A percentile compares a stretch with the other conserved stretches of the same genome.
These are phyloP conservation scores for Drosophila koepferae DNA, from an alignment of 2,888 invertebrate genomes.

Conservation along the genomic window DNA sequence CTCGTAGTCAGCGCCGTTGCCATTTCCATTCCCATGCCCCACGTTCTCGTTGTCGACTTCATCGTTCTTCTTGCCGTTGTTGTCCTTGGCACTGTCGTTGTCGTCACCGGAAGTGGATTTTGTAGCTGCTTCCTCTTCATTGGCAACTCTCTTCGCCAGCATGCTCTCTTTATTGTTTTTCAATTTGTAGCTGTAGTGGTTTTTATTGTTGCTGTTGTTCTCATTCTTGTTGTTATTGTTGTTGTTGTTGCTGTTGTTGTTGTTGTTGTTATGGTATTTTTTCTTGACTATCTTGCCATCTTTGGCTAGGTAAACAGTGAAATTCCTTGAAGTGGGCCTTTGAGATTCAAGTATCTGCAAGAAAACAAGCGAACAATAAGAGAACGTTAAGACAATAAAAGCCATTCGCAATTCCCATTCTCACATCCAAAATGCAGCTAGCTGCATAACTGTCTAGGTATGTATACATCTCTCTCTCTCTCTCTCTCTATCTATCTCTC, in stretches of 20 bases:
- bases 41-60: constrained; percentile 4
- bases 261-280: constrained; percentile 42
- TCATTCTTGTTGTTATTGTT: constrained; percentile 25
- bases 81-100: constrained; percentile 13
- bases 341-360: constrained; percentile 82
- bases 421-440: constrained; percentile 20
- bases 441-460: constrained; percentile 17
- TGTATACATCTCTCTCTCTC: too few species aligned
- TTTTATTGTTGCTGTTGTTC: constrained; percentile 41
- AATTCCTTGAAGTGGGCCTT: constrained; percentile 77
- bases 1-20: background rate
- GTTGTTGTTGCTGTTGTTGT: constrained; percentile 27
- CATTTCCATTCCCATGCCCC: background rate
- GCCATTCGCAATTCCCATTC: constrained; percentile 16
- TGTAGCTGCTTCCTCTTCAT: constrained; percentile 42
- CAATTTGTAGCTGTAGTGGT: constrained; percentile 66
- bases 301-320: constrained; percentile 63
- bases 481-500: background rate
- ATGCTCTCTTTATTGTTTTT: constrained; percentile 63
- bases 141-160: constrained; percentile 46
- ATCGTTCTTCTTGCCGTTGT: constrained; percentile 24
- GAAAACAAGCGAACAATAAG: constrained; percentile 44
- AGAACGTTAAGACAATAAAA: constrained; percentile 32
- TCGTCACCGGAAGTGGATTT: constrained; percentile 51
- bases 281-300: constrained; percentile 45